Evolutionary conservation across 2,113 vertebrate genomes (phyloP).

Genomic region (Machaerirhynchus nigripectus): DNA sequence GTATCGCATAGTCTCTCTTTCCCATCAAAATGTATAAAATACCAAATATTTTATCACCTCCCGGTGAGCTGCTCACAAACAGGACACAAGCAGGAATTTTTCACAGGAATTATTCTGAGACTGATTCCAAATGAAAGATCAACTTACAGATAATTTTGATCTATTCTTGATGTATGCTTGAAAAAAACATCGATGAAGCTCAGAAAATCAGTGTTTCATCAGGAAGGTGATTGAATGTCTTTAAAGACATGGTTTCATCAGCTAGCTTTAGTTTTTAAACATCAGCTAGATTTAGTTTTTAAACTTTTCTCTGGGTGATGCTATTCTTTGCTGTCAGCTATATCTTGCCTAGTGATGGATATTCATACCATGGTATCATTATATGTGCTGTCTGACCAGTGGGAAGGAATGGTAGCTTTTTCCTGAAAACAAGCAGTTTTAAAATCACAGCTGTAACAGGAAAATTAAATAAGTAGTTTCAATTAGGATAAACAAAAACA

Average conservation of each 20-base stretch:
- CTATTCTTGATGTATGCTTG: neutral
- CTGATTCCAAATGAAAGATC: neutral
- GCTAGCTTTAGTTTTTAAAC: neutral
- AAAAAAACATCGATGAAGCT: neutral
- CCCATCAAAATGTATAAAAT: neutral
- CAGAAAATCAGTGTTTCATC: neutral
- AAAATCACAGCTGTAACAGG: neutral
- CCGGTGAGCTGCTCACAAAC: neutral
- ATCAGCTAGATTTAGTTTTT: neutral
- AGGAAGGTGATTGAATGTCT: neutral
- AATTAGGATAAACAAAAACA: neutral
- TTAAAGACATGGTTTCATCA: neutral
- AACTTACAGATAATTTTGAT: neutral
- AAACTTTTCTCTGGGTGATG: neutral
- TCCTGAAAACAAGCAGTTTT: neutral
- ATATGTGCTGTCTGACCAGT: neutral
- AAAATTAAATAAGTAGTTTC: neutral
- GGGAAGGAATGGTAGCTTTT: neutral
- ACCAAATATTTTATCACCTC: neutral
- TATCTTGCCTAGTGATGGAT: neutral
- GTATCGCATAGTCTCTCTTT: neutral
- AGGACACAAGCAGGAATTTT: neutral
- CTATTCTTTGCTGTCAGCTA: neutral
- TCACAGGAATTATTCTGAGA: neutral
- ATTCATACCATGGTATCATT: neutral